Base-by-base conservation (phyloP, 2,888 invertebrate species). In the Hirtodrosophila confusa region DNA sequence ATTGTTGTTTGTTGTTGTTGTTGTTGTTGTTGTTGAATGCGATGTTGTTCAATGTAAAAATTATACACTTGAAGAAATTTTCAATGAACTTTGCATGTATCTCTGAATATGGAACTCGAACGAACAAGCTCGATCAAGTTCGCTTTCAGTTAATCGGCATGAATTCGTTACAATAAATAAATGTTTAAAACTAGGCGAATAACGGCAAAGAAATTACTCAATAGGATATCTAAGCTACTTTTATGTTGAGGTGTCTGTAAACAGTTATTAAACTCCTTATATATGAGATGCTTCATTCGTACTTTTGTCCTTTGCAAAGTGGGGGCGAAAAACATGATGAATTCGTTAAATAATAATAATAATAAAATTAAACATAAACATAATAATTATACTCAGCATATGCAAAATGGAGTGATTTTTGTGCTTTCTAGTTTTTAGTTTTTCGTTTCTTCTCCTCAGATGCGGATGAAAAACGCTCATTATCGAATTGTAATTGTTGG, bases 211-310 rank as follows among this genome's bases (percentile, higher is more conserved):
- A n/a, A n/a, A n/a, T n/a, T n/a, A n/a, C n/a, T n/a, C n/a, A n/a
- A 44, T 45, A 58, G 57, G 23, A 36, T 24, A 58, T 44, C 39
- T 64, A 76, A 57, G 39, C 24, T 63, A 57, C 23, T 11, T 55
- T 61, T 61, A 69, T 69, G 73, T 27, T 37, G 50, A 72, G 53
- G 63, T 63, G 44, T 27, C 2, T 63, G 57, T 66, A 64, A 56
- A 60, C 60, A 63, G 45, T 66, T 60, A 60, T 57, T 57, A 31
- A 63, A 63, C 55, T 68, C 51, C 45, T 41, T 17, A 49, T 31
- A 49, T 58, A 79, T 80, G 80, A 82, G 84, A 82, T 82, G 84
- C 67, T 62, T 66, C 37, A 71, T 82, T 76, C 78, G 78, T 85
- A 58, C 58, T 54, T 40, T 47, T 50, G 37, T 40, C 39, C 17